Evolutionary conservation across 2,888 invertebrate species (phyloP).

Genomic region (Zeuzera pyrina): DNA sequence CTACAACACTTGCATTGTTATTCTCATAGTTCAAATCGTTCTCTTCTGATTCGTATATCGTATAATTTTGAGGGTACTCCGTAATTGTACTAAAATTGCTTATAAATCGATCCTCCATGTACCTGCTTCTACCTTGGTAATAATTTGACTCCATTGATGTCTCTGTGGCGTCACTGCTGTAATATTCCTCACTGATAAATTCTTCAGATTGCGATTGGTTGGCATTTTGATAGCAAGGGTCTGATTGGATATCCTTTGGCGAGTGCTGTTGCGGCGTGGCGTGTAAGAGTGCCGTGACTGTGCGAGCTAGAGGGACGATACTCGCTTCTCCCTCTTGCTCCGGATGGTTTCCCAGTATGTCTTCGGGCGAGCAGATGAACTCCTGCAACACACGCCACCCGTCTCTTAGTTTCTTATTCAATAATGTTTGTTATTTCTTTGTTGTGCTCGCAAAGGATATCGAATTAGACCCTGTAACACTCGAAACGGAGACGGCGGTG

Average conservation of each 20-base stretch:
- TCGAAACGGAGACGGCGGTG: constrained; percentile 30
- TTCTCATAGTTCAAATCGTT: constrained; percentile 44
- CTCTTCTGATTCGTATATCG: constrained; percentile 58
- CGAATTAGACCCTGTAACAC: constrained; percentile 55
- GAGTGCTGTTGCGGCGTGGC: constrained; percentile 43
- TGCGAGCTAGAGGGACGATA: constrained; percentile 45
- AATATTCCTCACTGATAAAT: constrained; percentile 22
- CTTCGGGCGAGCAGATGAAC: constrained; percentile 76
- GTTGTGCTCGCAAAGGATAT: constrained; percentile 45
- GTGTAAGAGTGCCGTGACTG: constrained; percentile 47
- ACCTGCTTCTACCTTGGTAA: constrained; percentile 22
- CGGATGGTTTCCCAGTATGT: constrained; percentile 62
- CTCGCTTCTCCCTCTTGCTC: constrained; percentile 25
- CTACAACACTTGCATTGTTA: constrained; percentile 33
- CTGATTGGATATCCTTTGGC: constrained; percentile 63
- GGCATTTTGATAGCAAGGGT: constrained; percentile 25
- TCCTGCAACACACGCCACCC: constrained; percentile 78
- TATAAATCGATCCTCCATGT: constrained; percentile 47
- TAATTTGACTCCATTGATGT: constrained; percentile 34
- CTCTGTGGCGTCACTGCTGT: constrained; percentile 32
- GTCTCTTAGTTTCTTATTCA: constrained; percentile 45
- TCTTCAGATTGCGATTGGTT: constrained; percentile 11
- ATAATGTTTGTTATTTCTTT: constrained; percentile 21
- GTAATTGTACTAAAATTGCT: constrained; percentile 38
- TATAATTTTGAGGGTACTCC: constrained; percentile 29